phyloP scores from a whole-genome alignment of 2,797 vertebrate genomes.

The Nyctibius grandis region DNA sequence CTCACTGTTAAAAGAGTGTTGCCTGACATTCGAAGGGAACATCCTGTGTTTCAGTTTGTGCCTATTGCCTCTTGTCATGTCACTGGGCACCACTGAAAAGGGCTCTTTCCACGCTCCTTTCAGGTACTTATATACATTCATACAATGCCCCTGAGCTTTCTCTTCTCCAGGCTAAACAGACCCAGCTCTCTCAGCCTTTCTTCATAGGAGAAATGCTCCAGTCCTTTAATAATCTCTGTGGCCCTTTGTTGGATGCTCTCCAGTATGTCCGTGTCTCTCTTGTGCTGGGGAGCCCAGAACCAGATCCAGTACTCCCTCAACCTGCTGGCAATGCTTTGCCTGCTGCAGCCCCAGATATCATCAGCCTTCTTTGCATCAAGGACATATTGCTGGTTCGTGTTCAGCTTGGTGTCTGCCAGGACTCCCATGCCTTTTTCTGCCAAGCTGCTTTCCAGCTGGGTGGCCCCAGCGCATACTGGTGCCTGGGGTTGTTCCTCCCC shows the following conservation, averaged over 20 bases:
- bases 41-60: neutral
- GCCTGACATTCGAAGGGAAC: neutral
- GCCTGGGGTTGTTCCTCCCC: neutral
- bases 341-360: neutral
- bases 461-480: neutral
- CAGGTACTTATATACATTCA: neutral
- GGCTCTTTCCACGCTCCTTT: neutral
- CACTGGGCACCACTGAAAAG: neutral
- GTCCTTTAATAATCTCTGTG: neutral
- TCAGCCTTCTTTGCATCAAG: neutral
- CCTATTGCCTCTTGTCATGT: accelerated
- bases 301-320: neutral
- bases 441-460: neutral
- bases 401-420: neutral
- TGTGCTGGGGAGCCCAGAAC: neutral
- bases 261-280: neutral
- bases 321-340: neutral
- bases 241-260: neutral
- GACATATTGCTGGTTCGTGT: neutral
- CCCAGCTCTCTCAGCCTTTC: neutral
- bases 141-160: neutral
- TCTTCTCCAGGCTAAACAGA: neutral
- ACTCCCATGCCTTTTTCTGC: neutral
- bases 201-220: neutral
- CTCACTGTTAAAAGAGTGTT: neutral